Base-by-base conservation (phyloP, 2,888 invertebrate species). In the Dynastes hyllus region DNA sequence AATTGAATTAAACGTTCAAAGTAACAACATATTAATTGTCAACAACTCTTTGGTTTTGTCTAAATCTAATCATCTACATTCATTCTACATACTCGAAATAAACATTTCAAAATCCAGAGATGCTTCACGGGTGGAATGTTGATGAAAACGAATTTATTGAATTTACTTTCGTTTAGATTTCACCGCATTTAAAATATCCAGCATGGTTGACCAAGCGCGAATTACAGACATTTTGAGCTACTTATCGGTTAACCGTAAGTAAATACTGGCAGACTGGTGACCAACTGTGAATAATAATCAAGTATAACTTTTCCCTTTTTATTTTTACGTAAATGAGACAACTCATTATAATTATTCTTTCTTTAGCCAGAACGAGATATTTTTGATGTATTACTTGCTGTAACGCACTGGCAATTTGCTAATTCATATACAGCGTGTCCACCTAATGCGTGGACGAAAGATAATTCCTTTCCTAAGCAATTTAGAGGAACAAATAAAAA, bases 191-290 rank as follows among this genome's bases (percentile, higher is more conserved):
- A 27, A 69, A 69, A 45, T 9, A 69, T 29, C 4, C 3, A 32
- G 29, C 29, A 29, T 51, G 69, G 50, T 51, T 51, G 29, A 13
- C 69, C 69, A 69, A 69, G 69, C 69, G 69, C 51, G 69, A 51
- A 69, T 51, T 50, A 51, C 69, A 51, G 51, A 50, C 50, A 69
- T 69, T 69, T 69, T 29, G 9, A 51, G 50, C 50, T 69, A 69
- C 22, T 69, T 69, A 69, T 51, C 69, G 50, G 29, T 2, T 51
- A 13, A 22, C 37, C 4, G 40, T 22, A 16, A 22, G 9, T 40
- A 67, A 67, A 67, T 16, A 67, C 11, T 67, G 8, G 40, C 22
- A 22, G 22, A 45, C 22, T 45, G 32, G 27, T 13, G n/a, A 67
- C 50, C 50, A 13, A 8, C 16, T 40, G 16, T 51, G 50, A 69